Percentiles rank a stretch among this genome's conserved stretches.
These are phyloP conservation scores for Galleria mellonella DNA, from an alignment of 1,140 invertebrate species.

Conservation along the genomic window DNA sequence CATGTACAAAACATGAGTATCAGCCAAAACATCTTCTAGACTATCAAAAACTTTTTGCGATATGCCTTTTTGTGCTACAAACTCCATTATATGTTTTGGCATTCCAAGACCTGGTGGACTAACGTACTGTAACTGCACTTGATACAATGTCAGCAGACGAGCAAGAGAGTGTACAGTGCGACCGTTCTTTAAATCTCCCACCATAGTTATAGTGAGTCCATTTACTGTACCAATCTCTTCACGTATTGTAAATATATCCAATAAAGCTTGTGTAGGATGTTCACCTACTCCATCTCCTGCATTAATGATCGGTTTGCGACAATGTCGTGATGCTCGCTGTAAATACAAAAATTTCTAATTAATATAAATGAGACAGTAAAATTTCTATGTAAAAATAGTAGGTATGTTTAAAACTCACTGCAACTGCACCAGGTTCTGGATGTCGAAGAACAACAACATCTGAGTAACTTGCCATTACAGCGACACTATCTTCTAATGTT, in stretches of 20 bases:
- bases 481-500: slow-evolving; percentile 91
- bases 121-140: slow-evolving; percentile 93
- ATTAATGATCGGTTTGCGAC: slow-evolving; percentile 94
- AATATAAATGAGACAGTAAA: background rate
- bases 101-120: slow-evolving; percentile 90
- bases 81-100: slow-evolving; percentile 90
- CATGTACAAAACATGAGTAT: slow-evolving; percentile 98
- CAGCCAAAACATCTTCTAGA: slow-evolving; percentile 90
- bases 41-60: slow-evolving; percentile 82
- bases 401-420: slow-evolving; percentile 79
- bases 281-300: slow-evolving; percentile 98
- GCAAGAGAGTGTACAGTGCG: slow-evolving; percentile 98
- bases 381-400: slow-evolving; percentile 1
- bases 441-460: slow-evolving; percentile 97
- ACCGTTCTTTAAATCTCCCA: slow-evolving; percentile 98
- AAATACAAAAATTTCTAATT: slow-evolving; percentile 20
- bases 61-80: slow-evolving; percentile 85
- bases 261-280: slow-evolving; percentile 97
- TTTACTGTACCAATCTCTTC: slow-evolving; percentile 99
- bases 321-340: slow-evolving; percentile 86
- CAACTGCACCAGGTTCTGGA: slow-evolving; percentile 93
- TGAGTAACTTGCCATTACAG: slow-evolving; percentile 89
- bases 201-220: slow-evolving; percentile 92
- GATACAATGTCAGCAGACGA: slow-evolving; percentile 91
- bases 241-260: slow-evolving; percentile 98